Percentiles rank a stretch among this genome's conserved stretches.
Conservation (phyloP, 2,797 vertebrate species). For the Neostethus bicornis region DNA sequence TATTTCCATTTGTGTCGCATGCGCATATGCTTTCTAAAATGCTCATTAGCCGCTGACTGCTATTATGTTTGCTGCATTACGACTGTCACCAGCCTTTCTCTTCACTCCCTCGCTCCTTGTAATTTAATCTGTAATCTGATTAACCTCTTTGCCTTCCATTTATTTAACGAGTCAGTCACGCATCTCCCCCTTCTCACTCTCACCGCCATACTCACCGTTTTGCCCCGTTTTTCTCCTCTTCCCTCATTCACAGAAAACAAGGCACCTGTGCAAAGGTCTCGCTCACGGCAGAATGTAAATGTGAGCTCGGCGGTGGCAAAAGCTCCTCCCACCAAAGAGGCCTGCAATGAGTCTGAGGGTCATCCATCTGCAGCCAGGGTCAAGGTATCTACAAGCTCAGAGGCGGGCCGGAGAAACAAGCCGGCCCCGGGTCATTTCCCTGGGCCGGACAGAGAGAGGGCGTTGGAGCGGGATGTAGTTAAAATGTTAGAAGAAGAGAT, state of each 20-base stretch:
- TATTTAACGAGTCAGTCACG: slow-evolving; percentile 27
- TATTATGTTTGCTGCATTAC: slow-evolving; percentile 16
- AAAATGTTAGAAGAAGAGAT: slow-evolving; percentile 71
- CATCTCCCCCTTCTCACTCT: slow-evolving; percentile 31
- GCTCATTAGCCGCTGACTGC: slow-evolving; percentile 23
- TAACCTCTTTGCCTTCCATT: slow-evolving; percentile 46
- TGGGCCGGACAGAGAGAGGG: slow-evolving; percentile 54
- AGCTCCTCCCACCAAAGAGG: slow-evolving; percentile 84
- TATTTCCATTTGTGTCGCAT: slow-evolving; percentile 24
- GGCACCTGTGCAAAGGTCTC: slow-evolving; percentile 86
- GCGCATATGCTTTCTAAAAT: slow-evolving; percentile 12
- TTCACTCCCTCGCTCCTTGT: slow-evolving; percentile 26
- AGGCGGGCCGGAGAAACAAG: slow-evolving; percentile 52
- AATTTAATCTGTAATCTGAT: slow-evolving; percentile 51
- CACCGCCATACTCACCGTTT: slow-evolving; percentile 38
- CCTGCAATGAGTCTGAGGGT: slow-evolving; percentile 83
- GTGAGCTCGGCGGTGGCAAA: slow-evolving; percentile 66
- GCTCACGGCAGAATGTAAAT: slow-evolving; percentile 86
- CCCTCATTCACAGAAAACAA: slow-evolving; percentile 92
- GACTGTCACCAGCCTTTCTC: slow-evolving; percentile 17
- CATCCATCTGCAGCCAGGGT: slow-evolving; percentile 72
- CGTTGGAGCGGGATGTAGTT: slow-evolving; percentile 35
- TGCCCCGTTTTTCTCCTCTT: slow-evolving; percentile 57
- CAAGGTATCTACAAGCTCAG: slow-evolving; percentile 66
- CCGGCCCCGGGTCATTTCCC: slow-evolving; percentile 35